phyloP scores from a whole-genome alignment of 2,888 invertebrate species.

The Cylindroiulus punctatus region DNA sequence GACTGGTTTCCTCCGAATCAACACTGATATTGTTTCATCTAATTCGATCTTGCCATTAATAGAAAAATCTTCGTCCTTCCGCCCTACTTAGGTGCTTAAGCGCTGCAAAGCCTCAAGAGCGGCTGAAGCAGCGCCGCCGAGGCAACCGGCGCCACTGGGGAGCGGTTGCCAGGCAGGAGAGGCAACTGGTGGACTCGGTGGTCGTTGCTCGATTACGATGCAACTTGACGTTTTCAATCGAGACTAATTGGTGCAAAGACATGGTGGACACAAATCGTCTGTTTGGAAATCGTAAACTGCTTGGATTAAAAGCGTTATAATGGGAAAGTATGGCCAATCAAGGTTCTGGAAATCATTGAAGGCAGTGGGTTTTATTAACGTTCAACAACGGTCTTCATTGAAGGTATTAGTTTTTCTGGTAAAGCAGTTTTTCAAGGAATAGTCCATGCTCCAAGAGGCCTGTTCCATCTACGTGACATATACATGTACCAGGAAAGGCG shows the following conservation, averaged over 20 bases:
- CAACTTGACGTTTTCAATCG: neutral
- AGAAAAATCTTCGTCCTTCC: conserved; percentile 39
- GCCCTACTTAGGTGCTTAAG: conserved; percentile 2
- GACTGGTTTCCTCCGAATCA: conserved; percentile 45
- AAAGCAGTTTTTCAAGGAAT: too few species aligned
- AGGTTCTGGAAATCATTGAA: too few species aligned
- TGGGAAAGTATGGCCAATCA: too few species aligned
- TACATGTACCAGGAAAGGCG: too few species aligned
- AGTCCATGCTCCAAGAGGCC: too few species aligned
- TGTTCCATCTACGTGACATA: too few species aligned
- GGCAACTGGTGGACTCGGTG: conserved; percentile 11
- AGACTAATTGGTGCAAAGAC: neutral
- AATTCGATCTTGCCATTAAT: conserved; percentile 45
- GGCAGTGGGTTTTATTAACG: too few species aligned
- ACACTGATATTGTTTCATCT: conserved; percentile 47
- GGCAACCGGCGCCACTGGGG: conserved; percentile 9
- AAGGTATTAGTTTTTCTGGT: too few species aligned
- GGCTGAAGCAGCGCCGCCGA: neutral
- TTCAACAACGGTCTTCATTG: too few species aligned
- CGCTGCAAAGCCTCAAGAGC: conserved; percentile 18
- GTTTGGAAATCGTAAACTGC: too few species aligned
- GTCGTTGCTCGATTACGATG: neutral
- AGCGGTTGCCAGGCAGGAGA: neutral
- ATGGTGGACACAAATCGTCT: neutral
- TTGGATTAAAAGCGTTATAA: too few species aligned